Conservation (phyloP, 2,888 invertebrate species). For the Stenodera caucasica region DNA sequence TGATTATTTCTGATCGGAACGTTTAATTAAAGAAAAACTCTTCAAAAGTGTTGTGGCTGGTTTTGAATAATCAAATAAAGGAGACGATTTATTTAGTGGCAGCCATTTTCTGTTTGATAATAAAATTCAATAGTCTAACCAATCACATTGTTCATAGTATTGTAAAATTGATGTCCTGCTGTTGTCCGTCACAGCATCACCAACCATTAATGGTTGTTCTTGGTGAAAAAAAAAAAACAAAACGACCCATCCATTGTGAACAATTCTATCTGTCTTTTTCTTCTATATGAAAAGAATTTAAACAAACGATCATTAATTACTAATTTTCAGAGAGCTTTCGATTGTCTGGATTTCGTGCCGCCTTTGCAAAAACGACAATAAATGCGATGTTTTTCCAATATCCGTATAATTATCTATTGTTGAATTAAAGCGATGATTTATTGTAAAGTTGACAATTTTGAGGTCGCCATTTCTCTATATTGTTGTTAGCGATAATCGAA, state of each 20-base stretch:
- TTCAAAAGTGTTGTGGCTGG: neutral
- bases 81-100: neutral
- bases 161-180: constrained; percentile 27
- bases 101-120: constrained; percentile 21
- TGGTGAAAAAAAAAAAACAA: constrained; percentile 8
- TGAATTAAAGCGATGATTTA: neutral
- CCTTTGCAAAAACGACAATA: neutral
- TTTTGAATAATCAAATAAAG: too few relatives aligned
- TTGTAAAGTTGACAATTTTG: neutral
- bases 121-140: constrained; percentile 18
- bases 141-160: constrained; percentile 23
- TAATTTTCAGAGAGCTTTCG: neutral
- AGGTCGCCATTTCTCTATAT: neutral
- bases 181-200: constrained; percentile 22
- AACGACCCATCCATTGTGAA: constrained; percentile 36
- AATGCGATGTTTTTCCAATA: neutral
- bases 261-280: constrained; percentile 21
- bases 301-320: neutral
- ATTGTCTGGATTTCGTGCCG: neutral
- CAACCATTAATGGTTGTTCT: constrained; percentile 4
- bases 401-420: neutral
- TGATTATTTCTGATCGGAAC: constrained; percentile 46
- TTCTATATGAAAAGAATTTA: too few relatives aligned
- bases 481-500: neutral
- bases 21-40: constrained; percentile 36